These are phyloP conservation scores for Heliconius himera DNA, from an alignment of 1,140 invertebrate genomes.

Conservation along the genomic window DNA sequence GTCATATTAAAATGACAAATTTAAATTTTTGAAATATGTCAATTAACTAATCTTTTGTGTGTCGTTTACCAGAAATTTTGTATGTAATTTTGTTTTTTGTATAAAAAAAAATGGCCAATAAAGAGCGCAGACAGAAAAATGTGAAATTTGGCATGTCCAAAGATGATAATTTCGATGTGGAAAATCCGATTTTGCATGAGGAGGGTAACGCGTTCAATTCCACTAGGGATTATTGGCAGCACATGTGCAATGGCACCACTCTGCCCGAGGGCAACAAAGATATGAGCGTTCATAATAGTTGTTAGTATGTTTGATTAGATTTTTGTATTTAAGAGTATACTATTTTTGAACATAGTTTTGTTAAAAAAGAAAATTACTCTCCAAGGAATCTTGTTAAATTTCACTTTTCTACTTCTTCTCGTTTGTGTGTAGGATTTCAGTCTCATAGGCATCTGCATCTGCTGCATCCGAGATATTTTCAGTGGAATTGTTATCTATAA, in stretches of 20 bases:
- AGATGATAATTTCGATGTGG: conserved; percentile 60
- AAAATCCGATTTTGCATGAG: conserved; percentile 41
- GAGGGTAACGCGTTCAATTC: conserved; percentile 57
- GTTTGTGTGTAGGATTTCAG: too few relatives aligned
- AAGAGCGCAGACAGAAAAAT: conserved; percentile 64
- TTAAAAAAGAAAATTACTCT: too few relatives aligned
- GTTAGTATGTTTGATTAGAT: conserved; percentile 29
- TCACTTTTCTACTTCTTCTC: too few relatives aligned
- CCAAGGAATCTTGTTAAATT: too few relatives aligned
- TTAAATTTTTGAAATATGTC: conserved; percentile 33
- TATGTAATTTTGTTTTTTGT: conserved; percentile 46
- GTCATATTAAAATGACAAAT: neutral
- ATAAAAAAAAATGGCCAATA: conserved; percentile 48
- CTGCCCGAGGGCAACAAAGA: conserved; percentile 43
- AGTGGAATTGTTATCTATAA: too few relatives aligned
- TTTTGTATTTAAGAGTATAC: neutral
- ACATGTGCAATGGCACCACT: conserved; percentile 46
- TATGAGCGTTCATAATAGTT: conserved; percentile 42
- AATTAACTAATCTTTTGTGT: conserved; percentile 48
- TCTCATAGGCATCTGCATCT: too few relatives aligned
- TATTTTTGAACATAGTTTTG: neutral
- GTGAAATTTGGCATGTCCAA: conserved; percentile 67
- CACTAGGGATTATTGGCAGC: conserved; percentile 67
- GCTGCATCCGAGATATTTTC: too few relatives aligned
- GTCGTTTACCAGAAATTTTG: conserved; percentile 56